Conservation (phyloP, 1,140 invertebrate species). For the Drosophila lacertosa region DNA sequence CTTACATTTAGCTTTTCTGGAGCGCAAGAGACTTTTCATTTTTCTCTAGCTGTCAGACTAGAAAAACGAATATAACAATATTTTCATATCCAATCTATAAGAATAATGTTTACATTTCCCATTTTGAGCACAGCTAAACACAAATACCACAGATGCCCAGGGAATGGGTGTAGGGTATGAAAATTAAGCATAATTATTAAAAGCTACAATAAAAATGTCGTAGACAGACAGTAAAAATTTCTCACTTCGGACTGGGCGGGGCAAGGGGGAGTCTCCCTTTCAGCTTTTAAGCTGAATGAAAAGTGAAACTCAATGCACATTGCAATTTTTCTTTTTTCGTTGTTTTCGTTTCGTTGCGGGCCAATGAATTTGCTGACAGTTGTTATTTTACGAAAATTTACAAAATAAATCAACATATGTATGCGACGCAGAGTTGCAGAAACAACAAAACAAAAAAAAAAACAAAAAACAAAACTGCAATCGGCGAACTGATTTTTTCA, state of each 20-base stretch:
- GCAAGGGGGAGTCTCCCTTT: constrained; percentile 15
- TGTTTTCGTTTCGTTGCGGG: constrained; percentile 55
- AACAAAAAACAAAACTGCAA: constrained; percentile 70
- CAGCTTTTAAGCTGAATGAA: constrained; percentile 56
- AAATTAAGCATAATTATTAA: constrained; percentile 16
- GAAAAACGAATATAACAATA: no score
- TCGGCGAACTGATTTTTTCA: constrained; percentile 71
- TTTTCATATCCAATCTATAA: no score
- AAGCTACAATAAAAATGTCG: constrained; percentile 4
- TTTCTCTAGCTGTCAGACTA: no score
- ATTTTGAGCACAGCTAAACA: no score
- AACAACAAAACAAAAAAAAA: no score
- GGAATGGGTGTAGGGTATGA: neutral
- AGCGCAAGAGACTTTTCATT: no score
- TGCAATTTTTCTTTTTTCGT: constrained; percentile 68
- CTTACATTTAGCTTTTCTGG: no score
- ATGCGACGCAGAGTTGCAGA: constrained; percentile 40
- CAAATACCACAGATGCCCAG: neutral
- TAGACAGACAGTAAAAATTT: constrained; percentile 1
- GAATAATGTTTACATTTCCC: no score
- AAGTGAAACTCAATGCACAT: constrained; percentile 67
- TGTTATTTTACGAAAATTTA: constrained; percentile 61
- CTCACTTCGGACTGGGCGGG: neutral
- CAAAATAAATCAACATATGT: constrained; percentile 77
- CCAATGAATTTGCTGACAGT: constrained; percentile 81